A percentile compares a stretch with the other conserved stretches of the same genome.
phyloP scores from a whole-genome alignment of 2,113 vertebrate species.

The Hemiprocne comata region DNA sequence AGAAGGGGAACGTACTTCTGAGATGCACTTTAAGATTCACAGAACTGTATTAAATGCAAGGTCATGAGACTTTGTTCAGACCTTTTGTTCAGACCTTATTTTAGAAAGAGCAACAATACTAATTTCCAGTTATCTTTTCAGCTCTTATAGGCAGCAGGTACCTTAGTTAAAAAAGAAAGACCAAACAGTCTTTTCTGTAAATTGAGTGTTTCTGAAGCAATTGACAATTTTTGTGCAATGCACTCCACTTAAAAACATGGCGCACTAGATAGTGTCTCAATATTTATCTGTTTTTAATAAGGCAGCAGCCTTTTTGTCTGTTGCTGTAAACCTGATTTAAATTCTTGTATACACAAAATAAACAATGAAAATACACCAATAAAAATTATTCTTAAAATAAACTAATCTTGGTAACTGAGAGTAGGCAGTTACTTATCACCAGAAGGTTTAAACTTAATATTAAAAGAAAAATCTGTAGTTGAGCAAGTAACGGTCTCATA shows the following conservation, averaged over 20 bases:
- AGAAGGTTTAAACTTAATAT: background rate
- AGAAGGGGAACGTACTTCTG: fast-evolving
- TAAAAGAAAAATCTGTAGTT: background rate
- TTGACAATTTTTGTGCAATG: background rate
- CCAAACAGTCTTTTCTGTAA: background rate
- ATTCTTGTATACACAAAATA: background rate
- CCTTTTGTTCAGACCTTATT: background rate
- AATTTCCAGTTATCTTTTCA: background rate
- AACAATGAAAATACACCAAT: background rate
- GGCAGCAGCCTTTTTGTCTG: background rate
- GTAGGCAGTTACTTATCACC: background rate
- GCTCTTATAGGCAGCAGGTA: background rate
- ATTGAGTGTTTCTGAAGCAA: background rate
- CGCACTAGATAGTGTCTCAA: background rate
- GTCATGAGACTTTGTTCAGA: background rate
- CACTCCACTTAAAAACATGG: background rate
- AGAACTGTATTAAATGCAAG: background rate
- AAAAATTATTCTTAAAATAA: background rate
- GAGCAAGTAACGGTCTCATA: background rate
- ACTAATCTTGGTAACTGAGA: background rate
- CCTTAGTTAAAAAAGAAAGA: background rate
- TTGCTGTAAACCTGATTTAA: background rate
- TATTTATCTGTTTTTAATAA: background rate
- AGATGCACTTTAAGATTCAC: background rate
- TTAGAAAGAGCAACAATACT: background rate